Evolutionary conservation across 2,797 vertebrate species (phyloP).

Genomic region (Artibeus jamaicensis): DNA sequence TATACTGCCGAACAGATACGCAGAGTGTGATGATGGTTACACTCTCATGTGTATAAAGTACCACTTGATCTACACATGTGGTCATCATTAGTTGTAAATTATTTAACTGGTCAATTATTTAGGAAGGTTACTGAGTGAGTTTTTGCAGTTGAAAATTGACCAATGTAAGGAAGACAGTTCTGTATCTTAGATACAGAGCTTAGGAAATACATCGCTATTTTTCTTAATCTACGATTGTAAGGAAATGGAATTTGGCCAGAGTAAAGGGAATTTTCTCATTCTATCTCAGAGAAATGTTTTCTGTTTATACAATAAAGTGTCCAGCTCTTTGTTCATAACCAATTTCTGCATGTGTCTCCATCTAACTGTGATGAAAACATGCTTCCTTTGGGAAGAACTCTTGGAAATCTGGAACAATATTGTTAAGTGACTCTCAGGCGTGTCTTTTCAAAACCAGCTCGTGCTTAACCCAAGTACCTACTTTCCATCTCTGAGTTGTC

Average conservation of each 20-base stretch:
- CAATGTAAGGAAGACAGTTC: neutral
- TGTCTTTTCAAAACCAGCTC: neutral
- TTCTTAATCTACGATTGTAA: slow-evolving; percentile 30
- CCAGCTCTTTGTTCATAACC: neutral
- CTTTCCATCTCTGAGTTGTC: neutral
- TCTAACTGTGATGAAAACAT: neutral
- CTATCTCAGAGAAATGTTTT: neutral
- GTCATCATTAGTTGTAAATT: neutral
- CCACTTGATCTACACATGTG: neutral
- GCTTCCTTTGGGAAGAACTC: neutral
- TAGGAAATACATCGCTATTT: neutral
- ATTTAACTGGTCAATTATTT: neutral
- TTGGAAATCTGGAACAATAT: neutral
- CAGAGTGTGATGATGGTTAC: neutral
- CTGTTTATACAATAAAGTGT: neutral
- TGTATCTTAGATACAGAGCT: neutral
- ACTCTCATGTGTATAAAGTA: neutral
- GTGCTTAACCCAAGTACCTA: neutral
- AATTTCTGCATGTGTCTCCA: neutral
- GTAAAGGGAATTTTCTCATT: slow-evolving; percentile 25
- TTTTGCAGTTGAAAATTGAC: neutral
- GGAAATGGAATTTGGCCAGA: neutral
- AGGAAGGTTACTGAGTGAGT: neutral
- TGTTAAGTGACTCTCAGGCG: neutral
- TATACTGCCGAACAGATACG: neutral